A percentile compares a stretch with the other conserved stretches of the same genome.
These are phyloP conservation scores for Pachyseris speciosa DNA, from an alignment of 64 coral and sea anemone species.

Conservation along the genomic window DNA sequence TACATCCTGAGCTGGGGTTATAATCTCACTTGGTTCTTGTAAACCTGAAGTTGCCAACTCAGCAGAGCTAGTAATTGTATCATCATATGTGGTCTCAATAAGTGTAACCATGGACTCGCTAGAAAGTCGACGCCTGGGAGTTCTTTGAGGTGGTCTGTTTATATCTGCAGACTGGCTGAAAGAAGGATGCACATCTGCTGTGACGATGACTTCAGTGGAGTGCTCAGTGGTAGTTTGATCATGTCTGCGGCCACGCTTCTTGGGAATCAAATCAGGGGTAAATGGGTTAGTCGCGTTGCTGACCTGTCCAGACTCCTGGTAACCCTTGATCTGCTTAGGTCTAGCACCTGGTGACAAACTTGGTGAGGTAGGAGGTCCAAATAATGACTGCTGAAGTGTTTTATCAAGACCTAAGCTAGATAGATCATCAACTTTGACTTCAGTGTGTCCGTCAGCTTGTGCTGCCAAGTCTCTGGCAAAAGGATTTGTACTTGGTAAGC, in stretches of 20 bases:
- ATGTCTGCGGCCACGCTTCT: slow-evolving; percentile 17
- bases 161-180: neutral
- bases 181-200: slow-evolving; percentile 20
- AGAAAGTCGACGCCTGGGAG: slow-evolving; percentile 47
- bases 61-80: neutral
- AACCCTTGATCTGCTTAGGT: neutral
- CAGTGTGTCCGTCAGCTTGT: neutral
- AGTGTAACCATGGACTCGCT: slow-evolving; percentile 84
- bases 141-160: neutral
- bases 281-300: slow-evolving; percentile 26
- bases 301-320: neutral
- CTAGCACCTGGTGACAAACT: neutral
- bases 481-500: slow-evolving; percentile 51
- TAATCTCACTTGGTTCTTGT: neutral
- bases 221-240: neutral
- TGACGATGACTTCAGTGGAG: neutral
- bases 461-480: slow-evolving; percentile 32
- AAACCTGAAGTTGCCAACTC: neutral
- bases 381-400: slow-evolving; percentile 14
- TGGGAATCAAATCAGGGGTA: slow-evolving; percentile 32
- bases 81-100: slow-evolving; percentile 58
- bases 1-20: neutral
- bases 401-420: neutral
- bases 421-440: neutral
- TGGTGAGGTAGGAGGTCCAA: slow-evolving; percentile 35